phyloP scores from a whole-genome alignment of 2,113 vertebrate genomes.

The Dicentrarchus labrax region DNA sequence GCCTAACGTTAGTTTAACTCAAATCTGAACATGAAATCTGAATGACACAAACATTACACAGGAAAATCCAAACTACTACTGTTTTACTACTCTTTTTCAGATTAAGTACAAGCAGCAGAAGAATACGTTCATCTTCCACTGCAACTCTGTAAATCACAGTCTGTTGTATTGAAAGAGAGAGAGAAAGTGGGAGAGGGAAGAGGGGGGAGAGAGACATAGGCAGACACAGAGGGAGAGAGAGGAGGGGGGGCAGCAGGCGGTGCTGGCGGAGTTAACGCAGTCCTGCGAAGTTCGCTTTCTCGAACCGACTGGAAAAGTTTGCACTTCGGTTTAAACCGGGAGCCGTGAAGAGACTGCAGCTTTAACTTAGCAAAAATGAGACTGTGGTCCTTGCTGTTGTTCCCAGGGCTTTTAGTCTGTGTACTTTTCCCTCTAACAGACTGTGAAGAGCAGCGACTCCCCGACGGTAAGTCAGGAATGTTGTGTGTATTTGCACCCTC shows the following conservation, averaged over 20 bases:
- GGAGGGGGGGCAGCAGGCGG: background rate
- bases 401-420: slow-evolving; percentile 13
- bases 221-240: background rate
- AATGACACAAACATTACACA: too few relatives aligned
- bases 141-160: background rate
- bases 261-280: background rate
- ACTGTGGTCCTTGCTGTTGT: background rate
- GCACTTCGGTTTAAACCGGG: too few relatives aligned
- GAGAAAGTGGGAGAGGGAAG: background rate
- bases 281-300: background rate
- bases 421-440: background rate
- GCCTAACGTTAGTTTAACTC: too few relatives aligned
- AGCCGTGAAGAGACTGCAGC: background rate
- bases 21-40: background rate
- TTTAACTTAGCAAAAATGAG: slow-evolving; percentile 48
- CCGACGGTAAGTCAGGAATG: slow-evolving; percentile 71
- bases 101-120: too few relatives aligned
- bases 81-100: background rate
- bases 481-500: background rate
- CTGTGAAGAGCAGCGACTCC: slow-evolving; percentile 59
- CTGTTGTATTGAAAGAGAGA: background rate
- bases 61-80: background rate
- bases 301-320: background rate
- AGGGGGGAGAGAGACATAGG: too few relatives aligned
- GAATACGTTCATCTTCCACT: background rate